phyloP scores from a whole-genome alignment of 2,113 vertebrate genomes.

The Melanocharis versteri region DNA sequence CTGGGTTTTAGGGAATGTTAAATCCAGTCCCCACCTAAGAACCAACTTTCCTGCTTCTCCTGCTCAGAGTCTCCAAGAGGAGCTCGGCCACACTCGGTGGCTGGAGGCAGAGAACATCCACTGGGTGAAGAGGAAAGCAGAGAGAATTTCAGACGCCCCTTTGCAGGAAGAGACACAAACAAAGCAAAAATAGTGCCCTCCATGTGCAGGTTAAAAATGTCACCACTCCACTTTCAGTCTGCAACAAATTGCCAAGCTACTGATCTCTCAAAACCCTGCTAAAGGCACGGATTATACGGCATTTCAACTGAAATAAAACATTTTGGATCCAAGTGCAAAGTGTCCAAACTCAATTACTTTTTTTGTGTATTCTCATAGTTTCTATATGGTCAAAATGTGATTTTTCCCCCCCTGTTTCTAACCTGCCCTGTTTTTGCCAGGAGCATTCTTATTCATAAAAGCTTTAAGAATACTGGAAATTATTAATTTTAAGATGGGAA shows the following conservation, averaged over 20 bases:
- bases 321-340: not conserved
- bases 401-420: fast-evolving
- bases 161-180: not conserved
- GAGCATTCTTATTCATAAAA: not conserved
- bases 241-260: not conserved
- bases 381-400: not conserved
- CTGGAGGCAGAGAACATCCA: not conserved
- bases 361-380: fast-evolving
- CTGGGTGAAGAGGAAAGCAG: not conserved
- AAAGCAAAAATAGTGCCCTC: not conserved
- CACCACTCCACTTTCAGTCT: not conserved
- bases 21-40: not conserved
- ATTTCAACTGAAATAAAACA: not conserved
- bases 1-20: not conserved
- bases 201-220: not conserved
- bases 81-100: not conserved
- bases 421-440: not conserved
- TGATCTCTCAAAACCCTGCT: not conserved
- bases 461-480: not conserved
- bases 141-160: not conserved
- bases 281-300: not conserved
- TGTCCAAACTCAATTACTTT: not conserved
- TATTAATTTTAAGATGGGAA: not conserved
- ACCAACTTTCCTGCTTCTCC: not conserved
- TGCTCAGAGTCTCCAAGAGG: not conserved